A percentile compares a stretch with the other conserved stretches of the same genome.
Evolutionary conservation across 2,113 vertebrate genomes (phyloP).

Genomic region (Pica pica): DNA sequence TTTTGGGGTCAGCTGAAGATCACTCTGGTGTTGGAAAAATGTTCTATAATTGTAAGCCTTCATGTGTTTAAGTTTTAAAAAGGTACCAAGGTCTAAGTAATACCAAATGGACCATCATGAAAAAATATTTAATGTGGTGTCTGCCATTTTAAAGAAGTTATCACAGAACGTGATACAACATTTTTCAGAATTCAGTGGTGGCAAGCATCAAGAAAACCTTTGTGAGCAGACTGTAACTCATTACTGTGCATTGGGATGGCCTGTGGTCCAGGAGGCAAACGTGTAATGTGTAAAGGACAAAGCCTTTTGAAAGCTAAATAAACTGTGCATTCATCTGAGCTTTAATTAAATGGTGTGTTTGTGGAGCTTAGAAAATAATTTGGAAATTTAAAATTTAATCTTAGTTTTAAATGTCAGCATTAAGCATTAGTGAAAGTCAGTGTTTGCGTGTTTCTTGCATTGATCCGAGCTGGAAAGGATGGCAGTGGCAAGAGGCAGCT

Average conservation of each 20-base stretch:
- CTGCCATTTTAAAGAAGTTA: not conserved
- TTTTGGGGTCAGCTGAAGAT: not conserved
- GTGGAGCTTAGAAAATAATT: conserved; percentile 10
- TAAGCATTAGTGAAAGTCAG: not conserved
- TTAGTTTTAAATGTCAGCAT: not conserved
- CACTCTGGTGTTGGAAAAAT: not conserved
- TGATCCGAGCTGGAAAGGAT: not conserved
- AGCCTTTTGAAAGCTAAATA: conserved; percentile 10
- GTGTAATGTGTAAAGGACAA: not conserved
- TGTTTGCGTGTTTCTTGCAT: not conserved
- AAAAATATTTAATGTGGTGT: not conserved
- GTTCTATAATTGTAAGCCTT: not conserved
- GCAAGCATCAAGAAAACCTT: not conserved
- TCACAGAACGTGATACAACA: not conserved
- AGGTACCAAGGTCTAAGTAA: not conserved
- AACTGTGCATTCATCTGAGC: not conserved
- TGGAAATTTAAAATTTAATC: conserved; percentile 5
- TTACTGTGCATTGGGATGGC: not conserved
- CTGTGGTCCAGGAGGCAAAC: not conserved
- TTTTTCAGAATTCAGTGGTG: not conserved
- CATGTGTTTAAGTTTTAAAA: not conserved
- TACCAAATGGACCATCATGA: not conserved
- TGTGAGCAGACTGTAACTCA: not conserved
- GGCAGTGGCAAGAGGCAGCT: not conserved
- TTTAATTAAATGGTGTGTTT: conserved; percentile 47